phyloP scores from a whole-genome alignment of 2,888 invertebrate genomes.

The Campaea margaritaria region DNA sequence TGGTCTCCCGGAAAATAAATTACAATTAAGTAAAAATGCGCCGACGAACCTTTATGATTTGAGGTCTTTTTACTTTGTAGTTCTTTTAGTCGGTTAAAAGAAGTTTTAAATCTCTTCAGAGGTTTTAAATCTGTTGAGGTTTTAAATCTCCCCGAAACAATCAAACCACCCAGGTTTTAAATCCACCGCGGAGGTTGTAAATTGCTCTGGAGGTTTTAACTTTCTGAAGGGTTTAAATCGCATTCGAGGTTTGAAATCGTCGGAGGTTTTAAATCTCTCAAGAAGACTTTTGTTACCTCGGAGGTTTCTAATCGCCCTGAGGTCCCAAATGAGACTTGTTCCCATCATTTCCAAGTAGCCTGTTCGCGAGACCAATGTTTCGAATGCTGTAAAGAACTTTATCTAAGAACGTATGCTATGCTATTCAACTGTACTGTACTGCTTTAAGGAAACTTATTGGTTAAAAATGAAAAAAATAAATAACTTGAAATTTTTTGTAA shows the following conservation, averaged over 20 bases:
- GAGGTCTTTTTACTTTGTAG: not conserved
- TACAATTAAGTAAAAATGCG: not conserved
- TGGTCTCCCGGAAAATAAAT: slow-evolving; percentile 45
- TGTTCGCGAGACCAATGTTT: slow-evolving; percentile 16
- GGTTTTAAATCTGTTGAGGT: too few relatives aligned
- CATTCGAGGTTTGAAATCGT: too few relatives aligned
- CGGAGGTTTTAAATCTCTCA: too few relatives aligned
- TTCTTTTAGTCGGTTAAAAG: not conserved
- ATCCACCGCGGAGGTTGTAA: too few relatives aligned
- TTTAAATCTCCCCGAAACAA: not conserved
- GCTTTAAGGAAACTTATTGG: slow-evolving; percentile 78
- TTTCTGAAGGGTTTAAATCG: too few relatives aligned
- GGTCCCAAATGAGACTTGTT: not conserved
- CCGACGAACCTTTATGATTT: not conserved
- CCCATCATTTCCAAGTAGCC: not conserved
- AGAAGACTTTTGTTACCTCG: too few relatives aligned
- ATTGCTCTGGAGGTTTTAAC: too few relatives aligned
- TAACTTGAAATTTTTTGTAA: slow-evolving; percentile 49
- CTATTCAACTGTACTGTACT: slow-evolving; percentile 65
- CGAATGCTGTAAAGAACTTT: slow-evolving; percentile 28
- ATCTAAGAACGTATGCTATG: slow-evolving; percentile 60
- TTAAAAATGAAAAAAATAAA: slow-evolving; percentile 79
- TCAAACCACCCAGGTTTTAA: too few relatives aligned
- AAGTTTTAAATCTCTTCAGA: not conserved
- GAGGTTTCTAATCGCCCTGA: not conserved